Conservation (phyloP, 92 coral and sea anemone genomes). For the Epizoanthus scotinus region DNA sequence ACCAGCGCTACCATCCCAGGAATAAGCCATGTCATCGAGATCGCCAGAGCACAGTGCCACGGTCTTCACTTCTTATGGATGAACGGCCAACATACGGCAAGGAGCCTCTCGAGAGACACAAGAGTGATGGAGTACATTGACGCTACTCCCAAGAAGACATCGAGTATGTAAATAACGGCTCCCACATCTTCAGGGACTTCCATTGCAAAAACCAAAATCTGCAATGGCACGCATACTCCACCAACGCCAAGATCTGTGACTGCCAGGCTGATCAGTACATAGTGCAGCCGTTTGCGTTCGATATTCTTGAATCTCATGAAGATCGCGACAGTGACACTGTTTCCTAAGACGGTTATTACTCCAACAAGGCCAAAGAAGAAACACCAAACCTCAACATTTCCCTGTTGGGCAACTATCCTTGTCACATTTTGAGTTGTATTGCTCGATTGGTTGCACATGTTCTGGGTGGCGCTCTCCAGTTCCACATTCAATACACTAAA, state of each 20-base stretch:
- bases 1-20: neutral
- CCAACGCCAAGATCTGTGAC: constrained; percentile 20
- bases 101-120: neutral
- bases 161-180: neutral
- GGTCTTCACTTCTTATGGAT: neutral
- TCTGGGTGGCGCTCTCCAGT: no score
- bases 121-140: constrained; percentile 21
- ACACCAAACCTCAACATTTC: neutral
- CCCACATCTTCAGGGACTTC: no score
- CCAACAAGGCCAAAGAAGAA: neutral
- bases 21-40: constrained; percentile 4
- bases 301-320: no score
- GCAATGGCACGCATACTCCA: constrained; percentile 8
- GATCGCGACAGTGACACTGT: constrained; percentile 23
- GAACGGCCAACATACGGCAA: constrained; percentile 26
- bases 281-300: constrained; percentile 13
- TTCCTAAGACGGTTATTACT: neutral
- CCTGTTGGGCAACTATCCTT: no score
- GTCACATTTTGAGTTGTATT: no score
- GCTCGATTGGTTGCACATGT: no score
- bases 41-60: constrained; percentile 5
- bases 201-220: neutral
- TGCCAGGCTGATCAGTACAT: constrained; percentile 13
- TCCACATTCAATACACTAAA: no score
- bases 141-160: constrained; percentile 7